A percentile compares a stretch with the other conserved stretches of the same genome.
phyloP scores from a whole-genome alignment of 2,888 invertebrate genomes.

The Celastrina argiolus region DNA sequence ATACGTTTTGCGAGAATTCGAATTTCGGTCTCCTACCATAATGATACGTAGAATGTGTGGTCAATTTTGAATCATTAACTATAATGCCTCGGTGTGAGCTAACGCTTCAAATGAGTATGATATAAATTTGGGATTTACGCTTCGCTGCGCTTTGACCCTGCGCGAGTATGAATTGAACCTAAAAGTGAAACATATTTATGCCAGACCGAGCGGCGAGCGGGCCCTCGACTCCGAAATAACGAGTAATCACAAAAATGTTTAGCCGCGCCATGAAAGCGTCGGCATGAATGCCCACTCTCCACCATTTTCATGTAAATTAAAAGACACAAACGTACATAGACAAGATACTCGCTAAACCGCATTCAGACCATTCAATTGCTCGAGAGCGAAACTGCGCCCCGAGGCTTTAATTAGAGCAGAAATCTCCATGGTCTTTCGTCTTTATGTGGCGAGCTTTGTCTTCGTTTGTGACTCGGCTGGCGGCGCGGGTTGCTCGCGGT shows the following conservation, averaged over 20 bases:
- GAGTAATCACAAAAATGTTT: conserved; percentile 62
- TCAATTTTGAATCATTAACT: no score
- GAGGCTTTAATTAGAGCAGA: conserved; percentile 78
- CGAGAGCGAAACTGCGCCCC: conserved; percentile 70
- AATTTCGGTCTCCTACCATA: no score
- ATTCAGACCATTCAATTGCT: conserved; percentile 71
- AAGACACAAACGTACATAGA: conserved; percentile 70
- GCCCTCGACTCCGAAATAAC: conserved; percentile 51
- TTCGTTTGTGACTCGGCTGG: conserved; percentile 48
- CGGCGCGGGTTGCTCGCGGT: conserved; percentile 27
- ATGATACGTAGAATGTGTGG: no score
- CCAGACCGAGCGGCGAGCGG: conserved; percentile 48
- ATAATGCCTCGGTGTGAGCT: no score
- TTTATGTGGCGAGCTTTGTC: conserved; percentile 69
- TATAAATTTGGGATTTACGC: no score
- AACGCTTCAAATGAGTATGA: no score
- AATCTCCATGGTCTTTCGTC: conserved; percentile 67
- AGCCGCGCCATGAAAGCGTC: conserved; percentile 34
- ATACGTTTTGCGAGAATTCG: no score
- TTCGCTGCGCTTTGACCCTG: not conserved
- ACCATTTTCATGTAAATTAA: conserved; percentile 76
- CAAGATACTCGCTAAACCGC: conserved; percentile 64
- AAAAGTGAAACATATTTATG: conserved; percentile 56
- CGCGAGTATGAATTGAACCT: not conserved
- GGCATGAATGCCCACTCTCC: conserved; percentile 54